These are phyloP conservation scores for Graptemys geographica DNA, from an alignment of 2,797 vertebrate genomes.

Conservation along the genomic window DNA sequence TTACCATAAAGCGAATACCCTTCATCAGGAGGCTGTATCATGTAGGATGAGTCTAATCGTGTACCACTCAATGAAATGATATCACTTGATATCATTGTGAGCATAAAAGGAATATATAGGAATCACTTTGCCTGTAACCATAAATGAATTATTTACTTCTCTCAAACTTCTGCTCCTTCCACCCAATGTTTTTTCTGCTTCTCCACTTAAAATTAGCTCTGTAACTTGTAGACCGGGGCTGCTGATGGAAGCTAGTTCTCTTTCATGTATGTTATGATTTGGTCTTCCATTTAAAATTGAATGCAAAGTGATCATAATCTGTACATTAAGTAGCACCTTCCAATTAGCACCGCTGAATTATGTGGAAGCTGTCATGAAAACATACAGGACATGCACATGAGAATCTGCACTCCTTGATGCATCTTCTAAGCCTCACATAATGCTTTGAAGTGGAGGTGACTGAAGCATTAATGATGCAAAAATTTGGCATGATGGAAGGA, in stretches of 20 bases:
- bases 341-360: neutral
- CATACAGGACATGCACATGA: slow-evolving; percentile 7
- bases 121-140: neutral
- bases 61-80: neutral
- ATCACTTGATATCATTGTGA: neutral
- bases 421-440: neutral
- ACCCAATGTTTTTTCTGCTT: neutral
- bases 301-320: neutral
- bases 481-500: neutral
- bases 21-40: neutral
- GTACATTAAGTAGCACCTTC: neutral
- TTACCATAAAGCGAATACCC: neutral
- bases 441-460: slow-evolving; percentile 43
- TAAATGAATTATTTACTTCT: neutral
- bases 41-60: neutral
- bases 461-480: slow-evolving; percentile 33
- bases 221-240: neutral
- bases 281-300: neutral
- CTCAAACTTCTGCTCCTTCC: neutral
- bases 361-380: neutral
- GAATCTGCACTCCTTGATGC: neutral
- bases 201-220: fast-evolving
- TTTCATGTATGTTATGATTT: neutral
- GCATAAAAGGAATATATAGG: neutral
- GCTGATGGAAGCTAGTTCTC: neutral